Evolutionary conservation across 2,113 vertebrate genomes (phyloP), one percentile per base, ranked within the genome.

Genomic region (Pelecanus crispus): DNA sequence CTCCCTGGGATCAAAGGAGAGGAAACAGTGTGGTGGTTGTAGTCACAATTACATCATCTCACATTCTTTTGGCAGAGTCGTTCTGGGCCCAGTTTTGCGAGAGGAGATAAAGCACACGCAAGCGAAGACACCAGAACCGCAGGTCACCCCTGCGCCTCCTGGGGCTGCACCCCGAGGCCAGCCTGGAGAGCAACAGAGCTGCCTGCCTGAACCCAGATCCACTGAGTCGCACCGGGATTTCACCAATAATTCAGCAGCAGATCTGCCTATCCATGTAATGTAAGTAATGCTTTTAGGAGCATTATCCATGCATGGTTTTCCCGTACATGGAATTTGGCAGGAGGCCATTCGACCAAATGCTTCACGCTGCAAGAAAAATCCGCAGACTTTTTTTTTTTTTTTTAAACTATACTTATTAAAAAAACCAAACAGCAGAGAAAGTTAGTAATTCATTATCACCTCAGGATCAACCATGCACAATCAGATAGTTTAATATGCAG

Each of bases 261-360:
- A 62, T 81, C 91, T 82, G 92, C 88, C 89, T 80, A 10, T 26
- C 87, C 87, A 11, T 61, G 72, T 49, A 92, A 92, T 18, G 47
- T 74, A 92, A 92, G 95, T 38, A 82, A 86, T 47, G 95, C 88
- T 96, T 96, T 96, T 47, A 94, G 90, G 59, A 62, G 82, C 86
- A 95, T 95, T 96, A 95, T 91, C 94, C 93, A 74, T 17, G 92
- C 75, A 13, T 15, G 73, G 88, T 81, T 95, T 95, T 96, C 94
- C 88, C 16, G 40, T 81, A 92, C 52, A 20, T 17, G 86, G 95
- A 93, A 93, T 95, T 71, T 96, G 94, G 94, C 95, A 96, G 82
- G 75, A 84, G 42, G 96, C 94, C 92, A 94, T 14, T 59, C 1
- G 0, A 25, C 65, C n/a, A 24, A 94, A 92, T 63, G 90, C 65